Conservation (phyloP, 2,888 invertebrate species). For the Aleiodes alternator region DNA sequence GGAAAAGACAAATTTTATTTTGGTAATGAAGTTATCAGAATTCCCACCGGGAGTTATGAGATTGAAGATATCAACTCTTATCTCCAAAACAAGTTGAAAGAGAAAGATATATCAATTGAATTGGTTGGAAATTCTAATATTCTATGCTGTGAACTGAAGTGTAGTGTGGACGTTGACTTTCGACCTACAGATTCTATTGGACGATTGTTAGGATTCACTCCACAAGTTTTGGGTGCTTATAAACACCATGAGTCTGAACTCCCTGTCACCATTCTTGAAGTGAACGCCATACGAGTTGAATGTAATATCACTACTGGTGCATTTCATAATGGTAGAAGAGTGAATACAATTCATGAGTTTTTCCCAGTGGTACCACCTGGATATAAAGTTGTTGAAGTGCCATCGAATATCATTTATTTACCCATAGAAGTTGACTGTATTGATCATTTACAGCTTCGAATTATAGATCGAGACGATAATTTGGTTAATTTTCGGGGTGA, state of each 20-base stretch:
- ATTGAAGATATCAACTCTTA: constrained; percentile 58
- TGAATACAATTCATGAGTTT: too few species aligned
- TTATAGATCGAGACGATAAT: constrained; percentile 55
- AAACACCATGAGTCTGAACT: constrained; percentile 48
- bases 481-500: constrained; percentile 56
- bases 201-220: too few species aligned
- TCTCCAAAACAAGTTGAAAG: neutral
- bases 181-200: too few species aligned
- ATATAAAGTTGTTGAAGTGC: too few species aligned
- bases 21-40: constrained; percentile 50
- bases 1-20: constrained; percentile 58
- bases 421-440: constrained; percentile 48
- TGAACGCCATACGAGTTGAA: constrained; percentile 55
- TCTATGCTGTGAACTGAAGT: neutral
- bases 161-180: too few species aligned
- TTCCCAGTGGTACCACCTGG: too few species aligned
- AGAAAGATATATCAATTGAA: neutral
- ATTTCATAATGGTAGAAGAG: too few species aligned
- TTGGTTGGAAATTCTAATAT: neutral
- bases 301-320: constrained; percentile 58
- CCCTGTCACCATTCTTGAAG: constrained; percentile 53
- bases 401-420: constrained; percentile 55
- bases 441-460: constrained; percentile 51
- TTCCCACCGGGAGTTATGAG: constrained; percentile 64
- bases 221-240: constrained; percentile 21